These are phyloP conservation scores for Elephas maximus DNA, from an alignment of 2,113 vertebrate species.

Conservation along the genomic window DNA sequence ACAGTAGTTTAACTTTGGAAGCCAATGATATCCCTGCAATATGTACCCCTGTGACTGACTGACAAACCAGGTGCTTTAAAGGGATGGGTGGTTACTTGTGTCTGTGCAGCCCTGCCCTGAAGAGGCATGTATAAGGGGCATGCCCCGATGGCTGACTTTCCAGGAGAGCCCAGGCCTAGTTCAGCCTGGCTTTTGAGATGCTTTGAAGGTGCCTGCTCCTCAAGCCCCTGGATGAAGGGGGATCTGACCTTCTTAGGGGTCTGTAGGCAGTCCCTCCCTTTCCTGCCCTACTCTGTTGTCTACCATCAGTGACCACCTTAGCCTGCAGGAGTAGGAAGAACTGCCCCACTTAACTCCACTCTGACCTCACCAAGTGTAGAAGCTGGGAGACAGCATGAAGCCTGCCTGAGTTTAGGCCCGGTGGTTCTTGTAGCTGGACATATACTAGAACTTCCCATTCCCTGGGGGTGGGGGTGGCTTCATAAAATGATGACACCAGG, in stretches of 20 bases:
- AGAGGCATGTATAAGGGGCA: background rate
- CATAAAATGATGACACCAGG: too few species aligned
- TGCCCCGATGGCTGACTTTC: background rate
- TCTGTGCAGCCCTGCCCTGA: background rate
- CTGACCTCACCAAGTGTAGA: background rate
- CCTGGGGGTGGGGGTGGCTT: too few species aligned
- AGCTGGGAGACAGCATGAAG: background rate
- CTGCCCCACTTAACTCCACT: background rate
- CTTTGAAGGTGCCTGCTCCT: background rate
- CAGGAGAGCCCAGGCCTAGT: background rate
- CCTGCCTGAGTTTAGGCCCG: background rate
- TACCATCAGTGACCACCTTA: background rate
- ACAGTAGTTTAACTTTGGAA: background rate
- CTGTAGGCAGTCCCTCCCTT: background rate
- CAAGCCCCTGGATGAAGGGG: background rate
- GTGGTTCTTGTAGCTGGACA: background rate
- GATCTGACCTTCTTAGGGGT: background rate
- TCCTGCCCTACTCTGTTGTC: background rate
- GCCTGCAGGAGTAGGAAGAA: background rate
- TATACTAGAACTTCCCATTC: background rate
- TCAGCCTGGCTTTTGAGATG: too few species aligned
- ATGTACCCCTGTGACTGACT: too few species aligned
- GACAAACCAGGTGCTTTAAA: background rate
- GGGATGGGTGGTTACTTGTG: background rate
- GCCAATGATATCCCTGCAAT: background rate